Conservation (phyloP, 2,113 vertebrate genomes). For the Thomomys bottae region DNA sequence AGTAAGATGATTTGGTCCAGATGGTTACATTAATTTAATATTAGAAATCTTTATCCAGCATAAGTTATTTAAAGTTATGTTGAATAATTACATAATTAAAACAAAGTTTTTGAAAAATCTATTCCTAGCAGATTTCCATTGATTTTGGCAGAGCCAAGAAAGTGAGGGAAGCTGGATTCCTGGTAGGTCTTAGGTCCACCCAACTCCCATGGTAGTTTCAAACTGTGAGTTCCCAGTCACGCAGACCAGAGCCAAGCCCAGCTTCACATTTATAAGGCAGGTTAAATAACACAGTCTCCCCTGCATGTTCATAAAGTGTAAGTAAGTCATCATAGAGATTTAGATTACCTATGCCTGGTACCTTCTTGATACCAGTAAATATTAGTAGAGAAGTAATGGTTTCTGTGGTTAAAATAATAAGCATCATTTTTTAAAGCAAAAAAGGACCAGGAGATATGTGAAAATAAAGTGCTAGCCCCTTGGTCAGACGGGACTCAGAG, state of each 20-base stretch:
- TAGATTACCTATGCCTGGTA: neutral
- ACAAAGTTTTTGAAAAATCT: conserved; percentile 21
- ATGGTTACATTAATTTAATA: conserved; percentile 19
- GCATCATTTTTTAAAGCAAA: conserved; percentile 18
- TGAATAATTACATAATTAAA: conserved; percentile 36
- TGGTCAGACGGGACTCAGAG: neutral
- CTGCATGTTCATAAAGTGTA: neutral
- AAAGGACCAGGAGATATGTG: neutral
- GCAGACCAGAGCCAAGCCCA: neutral
- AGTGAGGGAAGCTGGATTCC: neutral
- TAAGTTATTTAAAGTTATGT: neutral
- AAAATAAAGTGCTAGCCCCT: neutral
- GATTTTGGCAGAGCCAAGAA: neutral
- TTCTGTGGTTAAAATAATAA: conserved; percentile 22
- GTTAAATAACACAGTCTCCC: neutral
- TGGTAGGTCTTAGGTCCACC: neutral
- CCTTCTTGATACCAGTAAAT: conserved; percentile 34
- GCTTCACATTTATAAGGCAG: neutral
- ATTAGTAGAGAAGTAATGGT: conserved; percentile 5
- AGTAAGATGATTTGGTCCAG: conserved; percentile 17
- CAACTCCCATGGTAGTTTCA: neutral
- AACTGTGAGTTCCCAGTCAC: neutral
- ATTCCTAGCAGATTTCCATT: conserved; percentile 24
- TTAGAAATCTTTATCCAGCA: neutral
- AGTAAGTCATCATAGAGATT: neutral